These are phyloP conservation scores for Erannis defoliaria DNA, from an alignment of 2,888 invertebrate genomes.

Conservation along the genomic window DNA sequence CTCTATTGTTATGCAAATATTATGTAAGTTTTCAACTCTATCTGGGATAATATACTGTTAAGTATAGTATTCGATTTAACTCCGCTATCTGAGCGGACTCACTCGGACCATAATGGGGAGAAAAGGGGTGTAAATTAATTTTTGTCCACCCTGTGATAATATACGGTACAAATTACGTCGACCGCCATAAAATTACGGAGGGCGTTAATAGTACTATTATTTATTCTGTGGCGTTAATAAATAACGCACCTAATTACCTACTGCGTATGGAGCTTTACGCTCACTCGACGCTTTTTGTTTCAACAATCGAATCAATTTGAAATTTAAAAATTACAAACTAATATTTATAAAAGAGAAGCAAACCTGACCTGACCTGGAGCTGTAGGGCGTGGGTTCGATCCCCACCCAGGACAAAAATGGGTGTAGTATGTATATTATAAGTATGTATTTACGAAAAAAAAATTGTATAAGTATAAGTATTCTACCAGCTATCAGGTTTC, in stretches of 20 bases:
- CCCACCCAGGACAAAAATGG: no score
- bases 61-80: background rate
- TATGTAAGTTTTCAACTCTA: background rate
- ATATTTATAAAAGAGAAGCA: background rate
- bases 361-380: no score
- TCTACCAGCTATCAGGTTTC: no score
- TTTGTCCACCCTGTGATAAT: slow-evolving; percentile 21
- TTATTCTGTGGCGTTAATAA: slow-evolving; percentile 20
- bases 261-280: background rate
- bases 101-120: slow-evolving; percentile 14
- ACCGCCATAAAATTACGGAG: slow-evolving; percentile 21
- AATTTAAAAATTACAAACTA: background rate
- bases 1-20: background rate
- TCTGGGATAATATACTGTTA: background rate
- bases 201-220: no score
- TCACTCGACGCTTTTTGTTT: slow-evolving; percentile 2
- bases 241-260: slow-evolving; percentile 12
- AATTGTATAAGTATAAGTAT: no score
- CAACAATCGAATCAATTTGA: background rate
- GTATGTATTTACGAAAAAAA: no score
- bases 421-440: no score
- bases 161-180: slow-evolving; percentile 12
- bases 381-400: no score
- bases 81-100: slow-evolving; percentile 8
- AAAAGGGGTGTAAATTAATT: slow-evolving; percentile 22